Evolutionary conservation across 2,113 vertebrate genomes (phyloP).

Genomic region (Noctilio leporinus): DNA sequence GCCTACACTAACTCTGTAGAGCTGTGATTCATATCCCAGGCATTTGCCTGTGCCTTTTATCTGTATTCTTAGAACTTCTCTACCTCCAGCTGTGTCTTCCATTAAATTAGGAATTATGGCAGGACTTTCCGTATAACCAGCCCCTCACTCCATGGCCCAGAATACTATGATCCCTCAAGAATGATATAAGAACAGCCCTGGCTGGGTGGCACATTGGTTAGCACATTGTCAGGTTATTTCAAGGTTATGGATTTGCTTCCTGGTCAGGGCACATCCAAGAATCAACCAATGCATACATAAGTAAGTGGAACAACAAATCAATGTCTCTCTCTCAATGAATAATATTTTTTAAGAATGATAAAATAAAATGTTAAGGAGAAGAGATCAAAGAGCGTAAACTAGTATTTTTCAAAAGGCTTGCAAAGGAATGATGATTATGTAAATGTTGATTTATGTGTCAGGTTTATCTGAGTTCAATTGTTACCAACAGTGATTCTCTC

Average conservation of each 20-base stretch:
- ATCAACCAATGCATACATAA: too few relatives aligned
- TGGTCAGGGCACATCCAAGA: too few relatives aligned
- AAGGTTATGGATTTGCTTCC: too few relatives aligned
- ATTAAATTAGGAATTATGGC: neutral
- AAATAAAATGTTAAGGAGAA: neutral
- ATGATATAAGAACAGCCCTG: neutral
- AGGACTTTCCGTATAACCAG: neutral
- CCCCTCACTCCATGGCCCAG: neutral
- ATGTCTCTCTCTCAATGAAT: too few relatives aligned
- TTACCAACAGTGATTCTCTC: neutral
- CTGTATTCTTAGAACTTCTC: neutral
- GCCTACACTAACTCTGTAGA: neutral
- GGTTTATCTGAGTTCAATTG: neutral
- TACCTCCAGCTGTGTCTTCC: neutral
- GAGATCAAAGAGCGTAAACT: neutral
- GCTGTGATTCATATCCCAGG: neutral
- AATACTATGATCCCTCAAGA: neutral
- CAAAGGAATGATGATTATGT: neutral
- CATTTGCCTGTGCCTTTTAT: neutral
- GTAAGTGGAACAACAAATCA: too few relatives aligned
- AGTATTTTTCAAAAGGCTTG: constrained; percentile 10
- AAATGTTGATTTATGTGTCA: neutral
- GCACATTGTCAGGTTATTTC: too few relatives aligned
- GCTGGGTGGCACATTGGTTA: too few relatives aligned
- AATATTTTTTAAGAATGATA: neutral